Base-by-base conservation (phyloP, 2,113 vertebrate species). In the Lonchura striata region DNA sequence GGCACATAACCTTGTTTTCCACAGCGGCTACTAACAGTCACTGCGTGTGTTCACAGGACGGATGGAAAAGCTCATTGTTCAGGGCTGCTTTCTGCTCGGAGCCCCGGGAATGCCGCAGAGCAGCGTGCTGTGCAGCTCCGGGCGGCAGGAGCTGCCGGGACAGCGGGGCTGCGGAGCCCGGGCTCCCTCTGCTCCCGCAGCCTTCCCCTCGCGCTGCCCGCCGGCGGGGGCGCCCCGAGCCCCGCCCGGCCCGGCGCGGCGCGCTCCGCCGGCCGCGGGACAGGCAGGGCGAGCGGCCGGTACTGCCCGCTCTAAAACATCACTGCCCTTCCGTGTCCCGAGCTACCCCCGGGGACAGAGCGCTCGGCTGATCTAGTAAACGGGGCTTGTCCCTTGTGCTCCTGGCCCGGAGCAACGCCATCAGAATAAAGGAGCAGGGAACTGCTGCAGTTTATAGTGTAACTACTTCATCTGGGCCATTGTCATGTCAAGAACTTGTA, bases 291-390 rank as follows among this genome's bases (percentile, higher is more conserved):
- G 19, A 76, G 47, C 50, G 81, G 30, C 70, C 15, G 35, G 19
- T 17, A 16, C 22, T 28, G 15, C 0, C 0, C 15, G 1, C 46
- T 52, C n/a, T n/a, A n/a, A n/a, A n/a, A n/a, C n/a, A n/a, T n/a
- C n/a, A n/a, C n/a, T n/a, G n/a, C n/a, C n/a, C n/a, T n/a, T n/a
- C n/a, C n/a, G n/a, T n/a, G n/a, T n/a, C n/a, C n/a, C n/a, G n/a
- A n/a, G n/a, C n/a, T n/a, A n/a, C n/a, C n/a, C n/a, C n/a, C n/a
- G n/a, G n/a, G 42, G 57, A 74, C 3, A 15, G 46, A 77, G 63
- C 52, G 25, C 37, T 5, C 35, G 65, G 28, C 57, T 82, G 71
- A 41, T 71, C 17, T 27, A 12, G 19, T 49, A 46, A 31, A 23
- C 17, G 53, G 72, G 59, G 60, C 52, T 64, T 0, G 1, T 60